Evolutionary conservation across 2,888 invertebrate genomes (phyloP), one percentile per base, ranked within the genome.

Genomic region (Cerceris rybyensis): DNA sequence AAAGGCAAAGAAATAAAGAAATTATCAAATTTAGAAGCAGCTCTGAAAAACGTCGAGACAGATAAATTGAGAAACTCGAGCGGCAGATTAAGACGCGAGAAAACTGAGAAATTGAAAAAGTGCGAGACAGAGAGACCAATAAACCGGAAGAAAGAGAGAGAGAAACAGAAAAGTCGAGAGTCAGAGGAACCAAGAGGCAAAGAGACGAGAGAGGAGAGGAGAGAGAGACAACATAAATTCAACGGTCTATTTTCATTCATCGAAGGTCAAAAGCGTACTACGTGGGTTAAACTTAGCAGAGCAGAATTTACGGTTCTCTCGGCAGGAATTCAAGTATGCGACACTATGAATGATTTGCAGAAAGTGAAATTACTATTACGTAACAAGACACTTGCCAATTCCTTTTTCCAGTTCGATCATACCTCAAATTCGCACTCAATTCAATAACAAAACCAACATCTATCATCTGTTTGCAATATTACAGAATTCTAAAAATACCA

Each of bases 221-320:
- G 46, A 46, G 16, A 28, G 41, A 63, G 42, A 9, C 54, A 58
- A 43, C 59, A 54, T 61, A 49, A 78, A 64, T 75, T 66, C 64
- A 17, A 55, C 9, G 55, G 65, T 57, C 69, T 80, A 80, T 82
- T 77, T 82, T 78, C 57, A 82, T 78, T 70, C 77, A 49, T 43
- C 70, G 60, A 80, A 73, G 72, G 68, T 79, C 76, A 54, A 65
- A 70, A 59, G 58, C 64, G 46, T 70, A 75, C 72, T 69, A 75
- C 73, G 75, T 14, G 63, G 16, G 69, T 75, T 72, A 81, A 61
- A 82, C 58, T 72, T 70, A 65, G 63, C 63, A 28, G 68, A 39
- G 17, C 55, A 43, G 49, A 60, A 66, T 59, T 78, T 57, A 46
- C 69, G 69, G 70, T 73, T 64, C 71, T 75, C 71, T 58, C 68